Conservation (phyloP, 2,888 invertebrate species). For the Sabatieria punctata region DNA sequence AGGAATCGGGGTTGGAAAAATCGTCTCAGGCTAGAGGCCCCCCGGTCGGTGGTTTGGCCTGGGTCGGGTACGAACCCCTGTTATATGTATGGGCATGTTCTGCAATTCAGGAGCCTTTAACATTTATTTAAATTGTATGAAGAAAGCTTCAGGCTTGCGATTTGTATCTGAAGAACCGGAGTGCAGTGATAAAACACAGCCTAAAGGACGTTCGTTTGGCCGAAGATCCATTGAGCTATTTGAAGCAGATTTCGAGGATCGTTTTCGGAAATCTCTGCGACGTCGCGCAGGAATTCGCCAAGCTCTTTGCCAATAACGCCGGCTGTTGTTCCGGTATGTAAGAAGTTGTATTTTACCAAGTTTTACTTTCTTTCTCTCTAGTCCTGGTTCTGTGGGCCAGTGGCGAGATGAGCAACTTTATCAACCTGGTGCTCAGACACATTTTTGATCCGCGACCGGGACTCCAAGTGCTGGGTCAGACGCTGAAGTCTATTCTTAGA, state of each 20-base stretch:
- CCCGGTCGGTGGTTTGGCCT: too few relatives aligned
- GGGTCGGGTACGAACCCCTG: too few relatives aligned
- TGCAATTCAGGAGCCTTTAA: too few relatives aligned
- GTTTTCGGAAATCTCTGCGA: slow-evolving; percentile 64
- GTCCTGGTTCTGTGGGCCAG: slow-evolving; percentile 18
- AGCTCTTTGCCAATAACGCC: slow-evolving; percentile 4
- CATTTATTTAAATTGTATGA: too few relatives aligned
- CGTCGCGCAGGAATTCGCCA: slow-evolving; percentile 35
- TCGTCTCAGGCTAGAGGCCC: too few relatives aligned
- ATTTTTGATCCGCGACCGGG: slow-evolving; percentile 18
- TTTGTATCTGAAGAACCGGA: slow-evolving; percentile 60
- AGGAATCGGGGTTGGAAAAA: too few relatives aligned
- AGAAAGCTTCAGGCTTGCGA: slow-evolving; percentile 73
- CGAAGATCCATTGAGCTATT: slow-evolving; percentile 59
- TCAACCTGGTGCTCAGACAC: slow-evolving; percentile 22
- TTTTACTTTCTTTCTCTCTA: neutral
- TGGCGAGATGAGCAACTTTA: slow-evolving; percentile 21
- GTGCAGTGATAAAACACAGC: slow-evolving; percentile 59
- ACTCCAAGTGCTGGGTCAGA: slow-evolving; percentile 8
- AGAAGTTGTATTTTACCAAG: neutral
- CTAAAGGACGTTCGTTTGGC: slow-evolving; percentile 50
- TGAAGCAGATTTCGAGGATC: slow-evolving; percentile 59
- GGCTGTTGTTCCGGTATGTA: slow-evolving; percentile 8
- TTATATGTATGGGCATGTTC: too few relatives aligned
- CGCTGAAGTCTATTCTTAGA: neutral